Conservation (phyloP, 2,888 invertebrate genomes). For the Ernsta delagoae region DNA sequence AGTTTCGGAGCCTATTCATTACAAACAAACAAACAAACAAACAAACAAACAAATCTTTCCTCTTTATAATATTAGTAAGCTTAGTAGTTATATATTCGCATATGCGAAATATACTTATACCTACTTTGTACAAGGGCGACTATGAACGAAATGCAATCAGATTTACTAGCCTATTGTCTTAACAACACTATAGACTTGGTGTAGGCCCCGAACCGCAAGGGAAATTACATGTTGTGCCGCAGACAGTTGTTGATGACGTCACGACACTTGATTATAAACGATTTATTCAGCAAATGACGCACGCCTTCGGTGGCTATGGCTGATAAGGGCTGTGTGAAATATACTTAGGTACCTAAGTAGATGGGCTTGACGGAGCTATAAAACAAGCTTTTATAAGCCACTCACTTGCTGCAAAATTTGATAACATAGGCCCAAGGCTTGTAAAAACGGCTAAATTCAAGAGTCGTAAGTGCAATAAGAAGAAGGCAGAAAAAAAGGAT, state of each 20-base stretch:
- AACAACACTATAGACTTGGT: background rate
- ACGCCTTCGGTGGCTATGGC: background rate
- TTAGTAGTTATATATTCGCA: no score
- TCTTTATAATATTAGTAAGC: no score
- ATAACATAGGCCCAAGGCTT: background rate
- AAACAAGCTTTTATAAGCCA: background rate
- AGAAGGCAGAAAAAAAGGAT: no score
- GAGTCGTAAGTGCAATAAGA: no score
- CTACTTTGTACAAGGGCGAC: no score
- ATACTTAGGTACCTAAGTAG: background rate
- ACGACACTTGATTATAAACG: conserved; percentile 11
- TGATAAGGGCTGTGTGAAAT: conserved; percentile 3
- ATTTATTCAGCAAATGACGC: conserved; percentile 10
- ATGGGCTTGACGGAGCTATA: background rate
- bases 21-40: no score
- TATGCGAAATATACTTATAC: no score
- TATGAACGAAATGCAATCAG: background rate
- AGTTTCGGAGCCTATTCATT: no score
- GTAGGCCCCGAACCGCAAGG: background rate
- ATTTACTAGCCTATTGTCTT: background rate
- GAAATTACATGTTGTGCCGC: conserved; percentile 18
- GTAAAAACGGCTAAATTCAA: no score
- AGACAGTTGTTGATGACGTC: conserved; percentile 14
- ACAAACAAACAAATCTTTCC: no score
- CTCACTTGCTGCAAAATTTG: background rate